Evolutionary conservation across 2,888 invertebrate species (phyloP).

Genomic region (Rhagonycha fulva): DNA sequence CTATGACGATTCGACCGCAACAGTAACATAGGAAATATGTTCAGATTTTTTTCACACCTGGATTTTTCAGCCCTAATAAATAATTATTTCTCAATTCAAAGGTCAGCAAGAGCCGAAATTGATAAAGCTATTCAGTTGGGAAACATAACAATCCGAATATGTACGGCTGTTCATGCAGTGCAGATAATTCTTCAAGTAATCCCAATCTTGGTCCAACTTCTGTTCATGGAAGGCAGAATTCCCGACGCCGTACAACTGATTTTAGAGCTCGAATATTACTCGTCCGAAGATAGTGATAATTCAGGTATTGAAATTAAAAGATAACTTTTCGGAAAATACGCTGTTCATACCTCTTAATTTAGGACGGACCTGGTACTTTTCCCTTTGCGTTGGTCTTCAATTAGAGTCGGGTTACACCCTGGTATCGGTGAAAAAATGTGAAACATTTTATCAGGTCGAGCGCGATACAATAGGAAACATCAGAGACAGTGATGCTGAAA

Average conservation of each 20-base stretch:
- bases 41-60: too few relatives aligned
- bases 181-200: slow-evolving; percentile 46
- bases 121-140: slow-evolving; percentile 52
- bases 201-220: slow-evolving; percentile 51
- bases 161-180: slow-evolving; percentile 47
- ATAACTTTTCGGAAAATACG: neutral
- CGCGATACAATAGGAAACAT: slow-evolving; percentile 56
- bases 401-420: slow-evolving; percentile 64
- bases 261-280: slow-evolving; percentile 50
- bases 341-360: neutral
- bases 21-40: neutral
- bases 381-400: slow-evolving; percentile 60
- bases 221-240: slow-evolving; percentile 50
- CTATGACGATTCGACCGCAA: neutral
- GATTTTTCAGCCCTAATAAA: too few relatives aligned
- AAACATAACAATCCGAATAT: slow-evolving; percentile 49
- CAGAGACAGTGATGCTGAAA: slow-evolving; percentile 59
- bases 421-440: slow-evolving; percentile 58
- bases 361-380: slow-evolving; percentile 66
- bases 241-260: slow-evolving; percentile 53
- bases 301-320: slow-evolving; percentile 33
- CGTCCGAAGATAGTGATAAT: slow-evolving; percentile 43
- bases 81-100: neutral
- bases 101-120: slow-evolving; percentile 48
- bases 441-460: slow-evolving; percentile 60